phyloP scores from a whole-genome alignment of 2,888 invertebrate species.

The Drosophila infuscata region DNA sequence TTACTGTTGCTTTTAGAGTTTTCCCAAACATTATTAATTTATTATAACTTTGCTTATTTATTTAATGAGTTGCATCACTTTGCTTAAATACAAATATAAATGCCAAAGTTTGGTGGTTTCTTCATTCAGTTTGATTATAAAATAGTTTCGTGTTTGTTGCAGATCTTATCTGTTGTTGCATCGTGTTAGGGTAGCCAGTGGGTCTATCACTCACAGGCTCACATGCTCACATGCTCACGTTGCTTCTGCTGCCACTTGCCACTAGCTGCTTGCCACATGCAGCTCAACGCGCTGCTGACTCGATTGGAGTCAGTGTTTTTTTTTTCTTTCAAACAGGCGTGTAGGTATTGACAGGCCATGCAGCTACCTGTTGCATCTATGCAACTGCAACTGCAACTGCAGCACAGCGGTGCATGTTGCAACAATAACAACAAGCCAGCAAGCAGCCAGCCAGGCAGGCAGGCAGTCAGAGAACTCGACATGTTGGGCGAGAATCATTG shows the following conservation, averaged over 20 bases:
- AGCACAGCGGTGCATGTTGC: constrained; percentile 61
- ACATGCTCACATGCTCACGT: constrained; percentile 16
- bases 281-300: constrained; percentile 47
- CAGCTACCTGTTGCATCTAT: constrained; percentile 73
- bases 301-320: constrained; percentile 48
- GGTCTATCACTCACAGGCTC: constrained; percentile 51
- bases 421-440: constrained; percentile 30
- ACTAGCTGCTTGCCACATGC: constrained; percentile 53
- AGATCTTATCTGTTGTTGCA: constrained; percentile 21
- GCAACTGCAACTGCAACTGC: constrained; percentile 32
- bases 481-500: constrained; percentile 75
- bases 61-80: neutral
- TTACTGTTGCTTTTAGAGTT: neutral
- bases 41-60: neutral
- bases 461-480: constrained; percentile 53
- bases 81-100: neutral
- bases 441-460: constrained; percentile 11
- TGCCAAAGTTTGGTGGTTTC: neutral
- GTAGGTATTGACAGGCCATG: constrained; percentile 74
- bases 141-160: constrained; percentile 7
- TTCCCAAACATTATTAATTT: neutral
- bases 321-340: constrained; percentile 67
- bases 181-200: constrained; percentile 33
- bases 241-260: constrained; percentile 38
- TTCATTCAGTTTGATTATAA: neutral